Evolutionary conservation across 1,140 invertebrate species (phyloP).

Genomic region (Drosophila malerkotliana): DNA sequence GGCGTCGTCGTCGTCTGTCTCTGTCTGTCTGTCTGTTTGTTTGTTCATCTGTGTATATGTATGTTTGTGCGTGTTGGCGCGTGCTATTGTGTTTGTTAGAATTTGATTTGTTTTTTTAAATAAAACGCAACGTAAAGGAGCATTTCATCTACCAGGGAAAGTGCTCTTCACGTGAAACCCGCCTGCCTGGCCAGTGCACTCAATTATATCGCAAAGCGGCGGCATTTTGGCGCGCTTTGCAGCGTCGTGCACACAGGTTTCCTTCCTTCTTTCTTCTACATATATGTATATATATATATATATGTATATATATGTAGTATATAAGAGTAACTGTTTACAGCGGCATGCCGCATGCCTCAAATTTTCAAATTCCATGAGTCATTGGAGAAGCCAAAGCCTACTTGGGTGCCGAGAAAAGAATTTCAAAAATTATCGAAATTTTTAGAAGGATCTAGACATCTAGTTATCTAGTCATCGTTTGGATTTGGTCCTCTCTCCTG

Average conservation of each 20-base stretch:
- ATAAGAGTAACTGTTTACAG: no score
- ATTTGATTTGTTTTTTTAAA: constrained; percentile 34
- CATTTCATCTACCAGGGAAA: constrained; percentile 35
- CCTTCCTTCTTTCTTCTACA: background rate
- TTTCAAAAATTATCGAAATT: no score
- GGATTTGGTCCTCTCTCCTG: no score
- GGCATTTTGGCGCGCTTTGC: constrained; percentile 70
- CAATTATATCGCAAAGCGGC: constrained; percentile 30
- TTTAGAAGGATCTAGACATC: no score
- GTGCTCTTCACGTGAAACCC: constrained; percentile 35
- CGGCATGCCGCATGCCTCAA: no score
- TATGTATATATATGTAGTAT: background rate
- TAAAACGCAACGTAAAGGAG: background rate
- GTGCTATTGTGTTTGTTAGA: constrained; percentile 15
- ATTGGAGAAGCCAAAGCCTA: no score
- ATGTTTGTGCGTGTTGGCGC: constrained; percentile 5
- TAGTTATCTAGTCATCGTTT: no score
- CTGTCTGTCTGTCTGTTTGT: constrained; percentile 7
- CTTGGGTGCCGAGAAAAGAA: no score
- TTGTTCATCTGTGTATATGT: background rate
- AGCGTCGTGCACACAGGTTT: constrained; percentile 24
- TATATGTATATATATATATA: background rate
- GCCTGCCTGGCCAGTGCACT: constrained; percentile 7
- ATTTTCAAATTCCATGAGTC: no score
- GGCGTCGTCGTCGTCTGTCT: constrained; percentile 25